Evolutionary conservation across 2,888 invertebrate genomes (phyloP).

Genomic region (Podabrus alpinus): DNA sequence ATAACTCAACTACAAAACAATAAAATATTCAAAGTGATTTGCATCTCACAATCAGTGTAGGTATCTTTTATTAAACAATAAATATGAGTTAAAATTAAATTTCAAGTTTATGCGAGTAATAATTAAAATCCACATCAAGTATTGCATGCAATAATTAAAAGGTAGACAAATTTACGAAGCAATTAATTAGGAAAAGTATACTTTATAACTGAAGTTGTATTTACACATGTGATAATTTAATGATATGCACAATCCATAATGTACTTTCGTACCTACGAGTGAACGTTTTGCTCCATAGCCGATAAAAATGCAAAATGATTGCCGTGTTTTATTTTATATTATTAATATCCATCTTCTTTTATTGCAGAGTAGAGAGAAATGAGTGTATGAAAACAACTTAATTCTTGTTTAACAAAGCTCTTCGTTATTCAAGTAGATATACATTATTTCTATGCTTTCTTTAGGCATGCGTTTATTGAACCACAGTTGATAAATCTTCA

Average conservation of each 20-base stretch:
- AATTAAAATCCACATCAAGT: conserved; percentile 12
- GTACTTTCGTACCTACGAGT: conserved; percentile 15
- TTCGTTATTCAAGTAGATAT: conserved; percentile 3
- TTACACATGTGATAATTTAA: conserved; percentile 32
- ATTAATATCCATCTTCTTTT: conserved; percentile 1
- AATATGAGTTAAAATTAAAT: conserved; percentile 9
- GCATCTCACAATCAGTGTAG: background rate
- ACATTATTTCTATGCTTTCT: background rate
- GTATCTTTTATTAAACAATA: conserved; percentile 12
- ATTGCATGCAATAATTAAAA: conserved; percentile 8
- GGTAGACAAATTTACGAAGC: conserved; percentile 29
- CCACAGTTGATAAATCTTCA: background rate
- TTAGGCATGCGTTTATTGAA: background rate
- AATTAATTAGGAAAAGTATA: conserved; percentile 27
- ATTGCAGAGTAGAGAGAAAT: background rate
- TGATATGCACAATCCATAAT: conserved; percentile 23
- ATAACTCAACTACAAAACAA: background rate
- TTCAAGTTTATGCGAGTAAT: conserved; percentile 6
- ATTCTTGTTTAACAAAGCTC: conserved; percentile 12
- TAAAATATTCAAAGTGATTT: background rate
- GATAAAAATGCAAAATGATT: conserved; percentile 1
- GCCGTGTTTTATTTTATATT: background rate
- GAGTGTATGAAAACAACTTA: conserved; percentile 8
- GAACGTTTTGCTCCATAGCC: conserved; percentile 28
- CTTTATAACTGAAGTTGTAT: conserved; percentile 12